A percentile compares a stretch with the other conserved stretches of the same genome.
Conservation (phyloP, 2,888 invertebrate genomes). For the Trichogramma dendrolimi region DNA sequence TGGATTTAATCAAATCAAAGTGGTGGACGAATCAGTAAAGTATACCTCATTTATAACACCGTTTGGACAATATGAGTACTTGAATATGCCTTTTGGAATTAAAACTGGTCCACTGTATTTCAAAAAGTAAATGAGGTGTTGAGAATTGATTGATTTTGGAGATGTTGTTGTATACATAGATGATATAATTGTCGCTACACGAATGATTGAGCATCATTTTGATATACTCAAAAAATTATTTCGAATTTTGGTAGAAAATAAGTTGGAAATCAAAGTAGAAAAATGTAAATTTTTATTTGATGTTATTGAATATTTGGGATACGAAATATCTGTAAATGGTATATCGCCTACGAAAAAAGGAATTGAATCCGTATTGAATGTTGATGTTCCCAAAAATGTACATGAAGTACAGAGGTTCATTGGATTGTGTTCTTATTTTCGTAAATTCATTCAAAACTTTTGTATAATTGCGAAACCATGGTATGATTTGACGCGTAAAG, state of each 20-base stretch:
- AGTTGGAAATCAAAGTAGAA: slow-evolving; percentile 14
- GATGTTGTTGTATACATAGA: slow-evolving; percentile 17
- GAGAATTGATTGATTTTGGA: slow-evolving; percentile 6
- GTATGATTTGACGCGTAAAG: slow-evolving; percentile 7
- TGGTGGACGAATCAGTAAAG: neutral
- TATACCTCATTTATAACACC: slow-evolving; percentile 10
- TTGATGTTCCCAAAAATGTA: slow-evolving; percentile 4
- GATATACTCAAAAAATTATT: slow-evolving; percentile 19
- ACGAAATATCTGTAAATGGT: slow-evolving; percentile 4
- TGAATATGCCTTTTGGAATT: slow-evolving; percentile 1
- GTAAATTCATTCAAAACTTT: slow-evolving; percentile 9
- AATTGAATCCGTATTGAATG: slow-evolving; percentile 5
- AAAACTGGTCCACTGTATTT: slow-evolving; percentile 13
- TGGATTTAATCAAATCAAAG: slow-evolving; percentile 8
- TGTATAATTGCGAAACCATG: slow-evolving; percentile 2
- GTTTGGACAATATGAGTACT: neutral
- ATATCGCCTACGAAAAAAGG: neutral
- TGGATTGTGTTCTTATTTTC: slow-evolving; percentile 7
- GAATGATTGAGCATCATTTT: slow-evolving; percentile 12
- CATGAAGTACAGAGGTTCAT: slow-evolving; percentile 17
- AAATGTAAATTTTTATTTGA: slow-evolving; percentile 17
- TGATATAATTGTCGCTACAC: slow-evolving; percentile 20
- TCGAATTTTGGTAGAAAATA: slow-evolving; percentile 7
- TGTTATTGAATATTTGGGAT: slow-evolving; percentile 19
- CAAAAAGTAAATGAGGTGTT: slow-evolving; percentile 4